Conservation (phyloP, 2,113 vertebrate species). For the Diadophis punctatus region DNA sequence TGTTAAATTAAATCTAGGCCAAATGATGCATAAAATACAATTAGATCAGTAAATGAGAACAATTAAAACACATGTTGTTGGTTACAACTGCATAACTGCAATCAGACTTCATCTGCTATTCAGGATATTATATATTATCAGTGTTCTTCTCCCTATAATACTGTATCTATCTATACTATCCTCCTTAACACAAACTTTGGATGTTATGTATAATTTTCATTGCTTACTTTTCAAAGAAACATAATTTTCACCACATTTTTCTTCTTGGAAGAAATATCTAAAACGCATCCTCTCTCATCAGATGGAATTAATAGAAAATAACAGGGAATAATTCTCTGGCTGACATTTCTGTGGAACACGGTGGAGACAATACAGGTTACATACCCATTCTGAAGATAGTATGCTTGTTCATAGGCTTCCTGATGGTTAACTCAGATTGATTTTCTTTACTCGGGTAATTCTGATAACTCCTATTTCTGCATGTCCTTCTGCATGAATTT, state of each 20-base stretch:
- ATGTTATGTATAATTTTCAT: background rate
- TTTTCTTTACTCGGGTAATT: background rate
- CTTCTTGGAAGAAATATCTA: background rate
- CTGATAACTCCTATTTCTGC: background rate
- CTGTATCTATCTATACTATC: slow-evolving; percentile 4
- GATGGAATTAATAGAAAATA: background rate
- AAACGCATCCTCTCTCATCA: no score
- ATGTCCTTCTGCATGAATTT: background rate
- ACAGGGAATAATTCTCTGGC: background rate
- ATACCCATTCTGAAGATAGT: background rate
- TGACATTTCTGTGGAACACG: background rate
- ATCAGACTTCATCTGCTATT: background rate
- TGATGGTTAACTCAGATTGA: background rate
- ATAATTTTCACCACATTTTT: background rate
- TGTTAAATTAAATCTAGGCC: slow-evolving; percentile 26
- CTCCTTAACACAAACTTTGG: slow-evolving; percentile 5
- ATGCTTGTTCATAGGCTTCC: background rate
- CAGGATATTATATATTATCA: slow-evolving; percentile 10
- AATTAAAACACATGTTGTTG: slow-evolving; percentile 26
- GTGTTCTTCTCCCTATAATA: background rate
- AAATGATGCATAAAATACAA: slow-evolving; percentile 29
- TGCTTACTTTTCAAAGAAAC: slow-evolving; percentile 13
- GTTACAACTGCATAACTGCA: slow-evolving; percentile 10
- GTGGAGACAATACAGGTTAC: background rate
- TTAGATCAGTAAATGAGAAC: slow-evolving; percentile 30